phyloP scores from a whole-genome alignment of 2,888 invertebrate species.

The Craniophora ligustri region DNA sequence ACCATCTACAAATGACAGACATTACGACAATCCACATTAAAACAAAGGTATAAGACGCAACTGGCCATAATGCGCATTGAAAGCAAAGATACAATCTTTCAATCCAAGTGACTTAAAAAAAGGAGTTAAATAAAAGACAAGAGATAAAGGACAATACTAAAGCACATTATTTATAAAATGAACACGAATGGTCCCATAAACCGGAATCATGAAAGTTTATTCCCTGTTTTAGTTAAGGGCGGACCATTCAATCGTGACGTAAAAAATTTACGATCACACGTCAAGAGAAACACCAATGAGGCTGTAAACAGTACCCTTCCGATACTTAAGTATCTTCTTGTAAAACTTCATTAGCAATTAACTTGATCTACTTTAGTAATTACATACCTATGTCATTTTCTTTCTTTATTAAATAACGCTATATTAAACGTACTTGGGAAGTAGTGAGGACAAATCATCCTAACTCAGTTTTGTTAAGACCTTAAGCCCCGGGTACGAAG shows the following conservation, averaged over 20 bases:
- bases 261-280: conserved; percentile 87
- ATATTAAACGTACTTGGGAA: conserved; percentile 11
- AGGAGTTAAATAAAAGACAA: conserved; percentile 57
- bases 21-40: conserved; percentile 44
- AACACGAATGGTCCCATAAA: conserved; percentile 85
- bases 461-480: conserved; percentile 57
- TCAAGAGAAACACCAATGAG: conserved; percentile 87
- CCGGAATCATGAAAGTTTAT: conserved; percentile 86
- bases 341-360: conserved; percentile 85
- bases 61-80: conserved; percentile 16
- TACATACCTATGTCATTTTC: conserved; percentile 51
- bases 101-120: conserved; percentile 37
- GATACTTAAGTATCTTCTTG: conserved; percentile 78
- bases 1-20: conserved; percentile 56
- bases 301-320: conserved; percentile 83
- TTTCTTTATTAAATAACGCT: conserved; percentile 54
- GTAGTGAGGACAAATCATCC: conserved; percentile 42
- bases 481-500: conserved; percentile 51
- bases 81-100: conserved; percentile 26
- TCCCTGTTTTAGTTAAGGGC: conserved; percentile 86
- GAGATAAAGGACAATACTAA: conserved; percentile 69
- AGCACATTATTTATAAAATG: conserved; percentile 85
- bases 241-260: conserved; percentile 85
- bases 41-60: conserved; percentile 20
- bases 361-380: conserved; percentile 66